Conservation (phyloP, 2,113 vertebrate genomes). For the Channa maculata region DNA sequence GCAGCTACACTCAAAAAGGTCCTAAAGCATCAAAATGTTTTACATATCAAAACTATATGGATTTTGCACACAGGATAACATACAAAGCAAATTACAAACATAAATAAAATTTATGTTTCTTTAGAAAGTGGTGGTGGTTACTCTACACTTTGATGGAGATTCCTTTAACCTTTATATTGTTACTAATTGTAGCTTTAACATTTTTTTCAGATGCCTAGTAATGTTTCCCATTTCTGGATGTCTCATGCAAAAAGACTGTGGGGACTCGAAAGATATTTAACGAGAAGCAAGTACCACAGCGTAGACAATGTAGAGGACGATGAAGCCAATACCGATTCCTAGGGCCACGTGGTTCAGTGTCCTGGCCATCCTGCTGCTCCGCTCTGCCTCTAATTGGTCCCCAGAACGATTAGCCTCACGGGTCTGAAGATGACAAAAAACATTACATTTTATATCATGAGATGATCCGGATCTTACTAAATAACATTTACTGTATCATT, state of each 20-base stretch:
- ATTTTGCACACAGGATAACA: background rate
- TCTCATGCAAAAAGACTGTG: too few relatives aligned
- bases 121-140: background rate
- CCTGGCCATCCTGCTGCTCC: conserved; percentile 58
- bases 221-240: too few relatives aligned
- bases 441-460: too few relatives aligned
- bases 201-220: too few relatives aligned
- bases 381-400: conserved; percentile 47
- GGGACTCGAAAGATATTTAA: background rate
- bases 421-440: conserved; percentile 39
- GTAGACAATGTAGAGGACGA: background rate
- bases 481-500: too few relatives aligned
- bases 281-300: fast-evolving
- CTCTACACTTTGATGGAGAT: background rate
- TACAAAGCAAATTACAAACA: background rate
- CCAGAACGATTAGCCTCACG: conserved; percentile 61
- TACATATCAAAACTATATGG: background rate
- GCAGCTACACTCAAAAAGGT: background rate
- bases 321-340: conserved; percentile 23
- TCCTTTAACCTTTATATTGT: too few relatives aligned
- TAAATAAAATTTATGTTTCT: background rate
- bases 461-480: too few relatives aligned
- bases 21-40: conserved; percentile 10
- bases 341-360: conserved; percentile 67
- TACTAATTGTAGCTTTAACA: too few relatives aligned